These are phyloP conservation scores for Cephalopholis sonnerati DNA, from an alignment of 2,113 vertebrate genomes.

Conservation along the genomic window DNA sequence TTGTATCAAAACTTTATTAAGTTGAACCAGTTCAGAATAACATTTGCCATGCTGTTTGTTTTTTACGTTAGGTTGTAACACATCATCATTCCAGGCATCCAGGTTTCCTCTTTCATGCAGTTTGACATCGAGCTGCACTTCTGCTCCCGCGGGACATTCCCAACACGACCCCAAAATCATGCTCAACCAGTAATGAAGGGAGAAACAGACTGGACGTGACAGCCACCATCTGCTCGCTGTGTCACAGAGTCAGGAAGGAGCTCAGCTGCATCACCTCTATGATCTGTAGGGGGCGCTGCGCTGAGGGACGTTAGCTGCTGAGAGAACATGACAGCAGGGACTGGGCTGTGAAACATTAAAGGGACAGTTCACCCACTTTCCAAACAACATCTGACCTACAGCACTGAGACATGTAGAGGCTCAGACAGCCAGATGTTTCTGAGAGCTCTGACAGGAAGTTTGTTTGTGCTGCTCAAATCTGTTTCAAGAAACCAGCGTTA, in stretches of 20 bases:
- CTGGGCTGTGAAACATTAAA: neutral
- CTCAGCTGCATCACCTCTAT: neutral
- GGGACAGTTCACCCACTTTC: conserved; percentile 10
- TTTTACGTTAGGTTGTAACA: conserved; percentile 41
- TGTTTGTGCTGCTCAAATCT: neutral
- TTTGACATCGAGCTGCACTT: conserved; percentile 66
- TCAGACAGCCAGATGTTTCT: neutral
- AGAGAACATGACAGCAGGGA: neutral
- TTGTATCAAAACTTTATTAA: conserved; percentile 82
- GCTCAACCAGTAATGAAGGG: conserved; percentile 35
- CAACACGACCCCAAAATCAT: conserved; percentile 51
- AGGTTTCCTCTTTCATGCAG: conserved; percentile 77
- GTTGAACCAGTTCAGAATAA: conserved; percentile 57
- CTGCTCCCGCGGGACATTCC: conserved; percentile 53
- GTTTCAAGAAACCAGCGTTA: neutral
- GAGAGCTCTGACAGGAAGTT: neutral
- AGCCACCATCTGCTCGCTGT: conserved; percentile 25
- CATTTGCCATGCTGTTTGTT: conserved; percentile 74
- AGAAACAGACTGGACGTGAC: neutral
- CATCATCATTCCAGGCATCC: conserved; percentile 63
- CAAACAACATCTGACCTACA: neutral
- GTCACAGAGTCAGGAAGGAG: conserved; percentile 43
- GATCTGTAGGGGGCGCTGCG: neutral
- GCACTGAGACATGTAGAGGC: neutral
- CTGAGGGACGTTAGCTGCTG: neutral